phyloP scores from a whole-genome alignment of 1,140 invertebrate genomes.

The Temnothorax curvispinosus region DNA sequence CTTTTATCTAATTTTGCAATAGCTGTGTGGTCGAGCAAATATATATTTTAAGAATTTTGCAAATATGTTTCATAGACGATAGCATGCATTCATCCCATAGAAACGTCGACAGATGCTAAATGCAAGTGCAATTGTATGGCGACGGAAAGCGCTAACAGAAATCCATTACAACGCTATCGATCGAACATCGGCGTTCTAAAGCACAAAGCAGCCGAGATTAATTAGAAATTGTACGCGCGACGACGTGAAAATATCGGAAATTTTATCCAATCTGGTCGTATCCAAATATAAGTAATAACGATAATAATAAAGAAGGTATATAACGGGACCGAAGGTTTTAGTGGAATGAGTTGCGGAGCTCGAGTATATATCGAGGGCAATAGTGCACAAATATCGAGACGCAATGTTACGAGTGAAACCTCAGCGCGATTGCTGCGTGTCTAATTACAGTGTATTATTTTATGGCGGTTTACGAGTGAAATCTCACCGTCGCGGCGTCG shows the following conservation, averaged over 20 bases:
- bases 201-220: constrained; percentile 49
- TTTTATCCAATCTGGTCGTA: constrained; percentile 8
- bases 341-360: neutral
- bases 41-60: constrained; percentile 5
- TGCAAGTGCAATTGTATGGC: constrained; percentile 34
- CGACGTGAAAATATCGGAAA: constrained; percentile 35
- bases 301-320: constrained; percentile 20
- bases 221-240: constrained; percentile 40
- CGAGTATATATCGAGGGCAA: neutral
- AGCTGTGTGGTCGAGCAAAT: neutral
- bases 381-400: constrained; percentile 4
- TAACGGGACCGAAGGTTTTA: neutral
- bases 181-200: constrained; percentile 17
- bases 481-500: constrained; percentile 10
- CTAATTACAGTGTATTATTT: constrained; percentile 45
- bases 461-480: constrained; percentile 33
- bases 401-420: constrained; percentile 15
- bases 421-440: neutral
- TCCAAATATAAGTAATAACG: constrained; percentile 38
- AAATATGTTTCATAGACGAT: neutral
- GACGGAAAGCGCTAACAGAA: constrained; percentile 37
- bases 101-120: constrained; percentile 14
- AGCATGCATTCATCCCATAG: neutral
- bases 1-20: neutral
- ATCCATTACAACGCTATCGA: constrained; percentile 24